These are phyloP conservation scores for Endotricha flammealis DNA, from an alignment of 2,888 invertebrate genomes.

Conservation along the genomic window DNA sequence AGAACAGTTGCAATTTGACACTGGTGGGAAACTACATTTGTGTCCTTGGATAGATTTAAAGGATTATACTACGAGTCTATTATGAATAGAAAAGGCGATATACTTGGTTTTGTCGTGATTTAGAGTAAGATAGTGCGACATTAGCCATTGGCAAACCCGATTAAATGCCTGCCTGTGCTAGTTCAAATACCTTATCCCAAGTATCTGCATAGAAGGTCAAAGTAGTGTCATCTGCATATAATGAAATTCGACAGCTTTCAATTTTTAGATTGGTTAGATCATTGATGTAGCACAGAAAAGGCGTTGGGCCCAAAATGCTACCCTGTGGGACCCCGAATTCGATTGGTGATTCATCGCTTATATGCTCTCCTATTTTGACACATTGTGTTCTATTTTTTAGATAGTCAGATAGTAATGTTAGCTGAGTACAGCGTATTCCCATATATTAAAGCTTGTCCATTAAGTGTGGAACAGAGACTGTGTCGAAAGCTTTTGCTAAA, in stretches of 20 bases:
- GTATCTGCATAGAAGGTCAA: constrained; percentile 7
- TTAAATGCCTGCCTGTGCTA: constrained; percentile 12
- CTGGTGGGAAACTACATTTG: constrained; percentile 1
- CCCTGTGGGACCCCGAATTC: not conserved
- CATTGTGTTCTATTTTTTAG: not conserved
- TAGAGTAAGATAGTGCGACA: constrained; percentile 11
- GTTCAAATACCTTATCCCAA: constrained; percentile 5
- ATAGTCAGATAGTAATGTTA: not conserved
- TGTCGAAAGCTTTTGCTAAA: not conserved
- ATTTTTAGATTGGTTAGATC: constrained; percentile 2
- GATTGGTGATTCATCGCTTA: not conserved
- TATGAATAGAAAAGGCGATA: constrained; percentile 8
- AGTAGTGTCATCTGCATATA: constrained; percentile 15
- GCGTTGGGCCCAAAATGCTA: not conserved
- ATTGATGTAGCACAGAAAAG: constrained; percentile 2
- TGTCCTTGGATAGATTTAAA: not conserved
- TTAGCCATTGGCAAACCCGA: constrained; percentile 10
- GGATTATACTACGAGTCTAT: not conserved
- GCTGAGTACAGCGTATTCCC: not conserved
- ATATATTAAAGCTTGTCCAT: not conserved
- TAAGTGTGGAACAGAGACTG: not conserved
- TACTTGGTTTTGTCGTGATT: constrained; percentile 17
- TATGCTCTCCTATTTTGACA: not conserved
- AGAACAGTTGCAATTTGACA: not conserved
- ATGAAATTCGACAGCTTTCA: constrained; percentile 1